Conservation (phyloP, 2,888 invertebrate genomes). For the Dioctria linearis region DNA sequence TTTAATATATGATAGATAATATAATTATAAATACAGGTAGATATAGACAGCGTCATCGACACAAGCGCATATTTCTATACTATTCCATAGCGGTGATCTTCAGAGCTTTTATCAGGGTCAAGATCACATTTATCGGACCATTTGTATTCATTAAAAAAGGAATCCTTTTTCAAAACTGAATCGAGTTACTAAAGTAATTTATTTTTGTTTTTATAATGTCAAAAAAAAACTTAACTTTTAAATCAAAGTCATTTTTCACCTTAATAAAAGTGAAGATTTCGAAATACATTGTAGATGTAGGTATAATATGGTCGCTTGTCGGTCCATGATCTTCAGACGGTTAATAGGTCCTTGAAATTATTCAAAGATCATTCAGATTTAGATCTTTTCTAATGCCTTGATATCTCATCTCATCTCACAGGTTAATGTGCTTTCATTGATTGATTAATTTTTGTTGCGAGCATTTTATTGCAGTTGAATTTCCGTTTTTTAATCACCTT, state of each 20-base stretch:
- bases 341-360: too few relatives aligned
- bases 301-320: too few relatives aligned
- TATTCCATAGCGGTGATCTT: constrained; percentile 15
- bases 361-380: too few relatives aligned
- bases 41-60: constrained; percentile 6
- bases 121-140: constrained; percentile 16
- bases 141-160: constrained; percentile 32
- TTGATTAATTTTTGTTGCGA: too few relatives aligned
- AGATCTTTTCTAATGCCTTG: too few relatives aligned
- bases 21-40: constrained; percentile 30
- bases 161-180: constrained; percentile 9
- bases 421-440: too few relatives aligned
- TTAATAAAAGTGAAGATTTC: neutral
- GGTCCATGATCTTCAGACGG: too few relatives aligned
- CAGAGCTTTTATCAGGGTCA: constrained; percentile 32
- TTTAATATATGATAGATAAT: neutral
- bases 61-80: neutral
- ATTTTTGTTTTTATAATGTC: constrained; percentile 29
- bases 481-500: too few relatives aligned
- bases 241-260: constrained; percentile 28
- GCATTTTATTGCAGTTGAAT: too few relatives aligned
- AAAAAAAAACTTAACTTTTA: constrained; percentile 22
- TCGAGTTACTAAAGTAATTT: constrained; percentile 15
- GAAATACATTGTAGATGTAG: too few relatives aligned
- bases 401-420: too few relatives aligned